Base-by-base conservation (phyloP, 2,888 invertebrate species). In the Euplagia quadripunctaria region DNA sequence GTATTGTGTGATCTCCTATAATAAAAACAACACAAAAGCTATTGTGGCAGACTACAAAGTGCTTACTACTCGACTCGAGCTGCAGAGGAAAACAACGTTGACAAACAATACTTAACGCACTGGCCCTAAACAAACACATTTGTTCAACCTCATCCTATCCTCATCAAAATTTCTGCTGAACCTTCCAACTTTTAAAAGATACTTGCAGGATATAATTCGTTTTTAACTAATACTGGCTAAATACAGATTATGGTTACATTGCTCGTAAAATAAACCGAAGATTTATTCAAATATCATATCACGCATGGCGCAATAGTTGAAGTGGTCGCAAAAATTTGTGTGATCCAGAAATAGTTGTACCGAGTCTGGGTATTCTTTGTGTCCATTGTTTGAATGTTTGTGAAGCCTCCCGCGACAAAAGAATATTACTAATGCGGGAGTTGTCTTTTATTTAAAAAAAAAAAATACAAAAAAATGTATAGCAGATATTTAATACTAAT, bases 61-160 rank as follows among this genome's bases (percentile, higher is more conserved):
- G 70, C 64, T 72, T 70, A 64, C 78, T 73, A 69, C 64, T 55
- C 64, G 31, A 76, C 73, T 75, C 73, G 68, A 72, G 71, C 55
- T 66, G 70, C 70, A 68, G 52, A 70, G 71, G 79, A 78, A 75
- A 83, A 82, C 74, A 80, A 70, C 68, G 69, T 76, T 77, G 78
- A 76, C 79, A 84, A 85, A 84, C 83, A 85, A 74, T 77, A 76
- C 76, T 79, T 76, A 78, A 78, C 68, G 70, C 79, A 68, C 31
- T 61, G 71, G 70, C 49, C 80, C 86, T 83, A 86, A 81, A 79
- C 82, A 85, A 86, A 85, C 84, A 86, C 77, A 82, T 86, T 82
- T 80, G 77, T 85, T 71, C 73, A 46, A 74, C 73, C 66, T 74
- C 73, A 76, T 68, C 66, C 58, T 74, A 81, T 81, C 79, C 79